Base-by-base conservation (phyloP, 2,888 invertebrate genomes). In the Lasioglossum zephyrum region DNA sequence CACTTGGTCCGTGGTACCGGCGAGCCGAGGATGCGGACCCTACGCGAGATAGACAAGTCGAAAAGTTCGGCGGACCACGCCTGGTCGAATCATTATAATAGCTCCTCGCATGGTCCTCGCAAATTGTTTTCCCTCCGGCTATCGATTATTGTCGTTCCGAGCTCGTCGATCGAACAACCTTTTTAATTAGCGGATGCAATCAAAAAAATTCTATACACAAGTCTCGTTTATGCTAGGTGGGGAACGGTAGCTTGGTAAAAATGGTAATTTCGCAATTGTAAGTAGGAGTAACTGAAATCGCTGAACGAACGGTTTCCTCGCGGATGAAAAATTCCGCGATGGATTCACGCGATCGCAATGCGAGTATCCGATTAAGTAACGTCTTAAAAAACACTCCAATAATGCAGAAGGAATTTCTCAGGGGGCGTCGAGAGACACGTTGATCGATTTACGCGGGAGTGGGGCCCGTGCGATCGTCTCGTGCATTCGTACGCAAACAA, bases 401-500 rank as follows among this genome's bases (percentile, higher is more conserved):
- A 69, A 69, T n/a, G 39, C 69, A 8, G 39, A 11, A 41, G 69
- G 69, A 69, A 69, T 69, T 69, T 69, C 69, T 41, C 22, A 69
- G 69, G 69, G 36, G 69, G 69, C 69, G 69, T 69, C 4, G 69
- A 22, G 11, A 22, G n/a, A 69, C 9, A 39, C 36, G 41, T 0
- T 69, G 36, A 69, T 69, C 69, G 47, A 77, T 77, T 77, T 69
- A 39, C 53, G 31, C 13, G 13, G 60, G 57, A 77, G 83, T 77
- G 84, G 77, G 60, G 84, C 44, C 69, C 22, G 31, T 31, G 16
- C 70, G 74, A 78, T 70, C 44, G 77, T 78, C 53, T 82, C 31
- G 47, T 70, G n/a, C 39, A 49, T 53, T 39, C 2, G 36, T n/a
- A 70, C 74, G 74, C 70, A 36, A 73, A 79, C 41, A 8, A 82